Percentiles rank a stretch among this genome's conserved stretches.
These are phyloP conservation scores for Semibalanus balanoides DNA, from an alignment of 1,140 invertebrate species.

Conservation along the genomic window DNA sequence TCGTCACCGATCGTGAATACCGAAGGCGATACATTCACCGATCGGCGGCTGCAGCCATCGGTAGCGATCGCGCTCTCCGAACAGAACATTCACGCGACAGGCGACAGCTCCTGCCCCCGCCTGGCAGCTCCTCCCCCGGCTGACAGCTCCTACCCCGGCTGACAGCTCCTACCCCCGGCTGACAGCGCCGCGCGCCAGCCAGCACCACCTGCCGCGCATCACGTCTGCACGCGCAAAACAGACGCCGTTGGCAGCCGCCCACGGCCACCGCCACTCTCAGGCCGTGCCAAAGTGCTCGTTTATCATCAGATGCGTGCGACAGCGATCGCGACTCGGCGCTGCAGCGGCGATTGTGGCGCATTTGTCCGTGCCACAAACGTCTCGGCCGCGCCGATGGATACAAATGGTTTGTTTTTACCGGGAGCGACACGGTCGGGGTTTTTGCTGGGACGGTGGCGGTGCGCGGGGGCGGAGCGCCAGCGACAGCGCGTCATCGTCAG, in stretches of 20 bases:
- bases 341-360: neutral
- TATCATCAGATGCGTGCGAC: neutral
- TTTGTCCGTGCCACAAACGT: neutral
- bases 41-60: too few relatives aligned
- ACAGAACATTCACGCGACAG: too few relatives aligned
- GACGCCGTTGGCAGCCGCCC: neutral
- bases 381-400: neutral
- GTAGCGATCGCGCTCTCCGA: too few relatives aligned
- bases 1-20: too few relatives aligned
- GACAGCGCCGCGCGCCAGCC: too few relatives aligned
- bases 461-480: too few relatives aligned
- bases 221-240: neutral
- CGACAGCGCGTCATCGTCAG: too few relatives aligned
- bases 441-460: neutral
- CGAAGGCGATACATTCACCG: too few relatives aligned
- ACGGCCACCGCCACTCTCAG: neutral
- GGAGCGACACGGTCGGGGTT: neutral
- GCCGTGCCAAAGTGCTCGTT: neutral
- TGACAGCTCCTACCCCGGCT: too few relatives aligned
- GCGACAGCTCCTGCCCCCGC: too few relatives aligned
- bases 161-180: too few relatives aligned
- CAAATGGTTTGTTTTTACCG: neutral
- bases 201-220: neutral
- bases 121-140: too few relatives aligned
- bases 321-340: neutral